phyloP scores from a whole-genome alignment of 2,797 vertebrate genomes.

The Pteropus rufus region DNA sequence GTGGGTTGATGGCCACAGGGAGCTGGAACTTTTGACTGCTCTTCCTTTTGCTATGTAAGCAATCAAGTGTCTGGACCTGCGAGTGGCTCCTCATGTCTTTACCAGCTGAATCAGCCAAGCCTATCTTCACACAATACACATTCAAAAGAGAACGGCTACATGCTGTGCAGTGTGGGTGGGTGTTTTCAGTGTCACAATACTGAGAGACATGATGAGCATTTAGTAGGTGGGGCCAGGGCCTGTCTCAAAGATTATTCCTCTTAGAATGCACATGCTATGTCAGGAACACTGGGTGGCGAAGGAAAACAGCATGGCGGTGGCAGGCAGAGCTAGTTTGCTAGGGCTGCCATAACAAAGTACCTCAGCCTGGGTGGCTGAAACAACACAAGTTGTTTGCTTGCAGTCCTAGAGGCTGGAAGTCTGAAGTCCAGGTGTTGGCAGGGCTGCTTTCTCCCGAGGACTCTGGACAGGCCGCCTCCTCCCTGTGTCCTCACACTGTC shows the following conservation, averaged over 20 bases:
- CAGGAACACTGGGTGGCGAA: no score
- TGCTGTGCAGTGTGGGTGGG: background rate
- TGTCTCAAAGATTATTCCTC: background rate
- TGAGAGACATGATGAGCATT: background rate
- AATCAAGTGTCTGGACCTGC: background rate
- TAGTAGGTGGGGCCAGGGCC: background rate
- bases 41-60: background rate
- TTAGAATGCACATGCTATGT: background rate
- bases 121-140: background rate
- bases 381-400: no score
- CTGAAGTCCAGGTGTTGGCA: no score
- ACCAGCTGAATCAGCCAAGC: background rate
- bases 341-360: background rate
- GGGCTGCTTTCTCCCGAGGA: no score
- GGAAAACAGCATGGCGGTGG: background rate
- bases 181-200: background rate
- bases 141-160: background rate
- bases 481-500: background rate
- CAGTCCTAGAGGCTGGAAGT: no score
- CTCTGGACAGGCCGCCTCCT: background rate
- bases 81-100: background rate
- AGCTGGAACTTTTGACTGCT: background rate
- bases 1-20: background rate
- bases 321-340: background rate
- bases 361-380: background rate